Percentiles rank a stretch among this genome's conserved stretches.
Evolutionary conservation across 2,113 vertebrate species (phyloP).

Genomic region (Percina caprodes): DNA sequence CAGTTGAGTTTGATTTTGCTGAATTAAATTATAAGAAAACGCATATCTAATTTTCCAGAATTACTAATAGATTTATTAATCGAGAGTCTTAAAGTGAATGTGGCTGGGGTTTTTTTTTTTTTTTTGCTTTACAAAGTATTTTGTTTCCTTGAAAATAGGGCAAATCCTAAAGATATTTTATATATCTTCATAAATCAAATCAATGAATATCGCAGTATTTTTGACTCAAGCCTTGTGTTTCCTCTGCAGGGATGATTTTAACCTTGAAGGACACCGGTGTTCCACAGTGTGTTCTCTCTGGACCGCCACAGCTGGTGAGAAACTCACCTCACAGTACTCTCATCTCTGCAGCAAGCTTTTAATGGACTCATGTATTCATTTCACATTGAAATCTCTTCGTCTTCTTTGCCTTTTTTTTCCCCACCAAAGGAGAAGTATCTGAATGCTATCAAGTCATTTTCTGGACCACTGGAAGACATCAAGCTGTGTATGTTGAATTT

Average conservation of each 20-base stretch:
- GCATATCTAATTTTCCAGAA: too few relatives aligned
- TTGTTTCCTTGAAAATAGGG: too few relatives aligned
- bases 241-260: slow-evolving; percentile 90
- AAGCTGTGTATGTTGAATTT: slow-evolving; percentile 75
- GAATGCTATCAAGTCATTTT: slow-evolving; percentile 81
- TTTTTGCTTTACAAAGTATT: too few relatives aligned
- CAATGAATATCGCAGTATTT: neutral
- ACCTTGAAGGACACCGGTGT: slow-evolving; percentile 91
- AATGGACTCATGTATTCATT: neutral
- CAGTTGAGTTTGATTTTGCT: too few relatives aligned
- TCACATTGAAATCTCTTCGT: neutral
- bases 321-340: too few relatives aligned
- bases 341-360: neutral
- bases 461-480: slow-evolving; percentile 80
- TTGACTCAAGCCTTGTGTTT: neutral
- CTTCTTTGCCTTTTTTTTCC: neutral
- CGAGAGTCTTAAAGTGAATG: too few relatives aligned
- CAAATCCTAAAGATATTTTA: too few relatives aligned
- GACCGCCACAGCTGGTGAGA: slow-evolving; percentile 95
- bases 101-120: too few relatives aligned
- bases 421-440: slow-evolving; percentile 76
- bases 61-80: too few relatives aligned
- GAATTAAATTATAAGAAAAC: too few relatives aligned
- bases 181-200: neutral
- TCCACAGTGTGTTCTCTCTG: slow-evolving; percentile 90